Conservation (phyloP, 1,140 invertebrate species). For the Bacillus rossius region DNA sequence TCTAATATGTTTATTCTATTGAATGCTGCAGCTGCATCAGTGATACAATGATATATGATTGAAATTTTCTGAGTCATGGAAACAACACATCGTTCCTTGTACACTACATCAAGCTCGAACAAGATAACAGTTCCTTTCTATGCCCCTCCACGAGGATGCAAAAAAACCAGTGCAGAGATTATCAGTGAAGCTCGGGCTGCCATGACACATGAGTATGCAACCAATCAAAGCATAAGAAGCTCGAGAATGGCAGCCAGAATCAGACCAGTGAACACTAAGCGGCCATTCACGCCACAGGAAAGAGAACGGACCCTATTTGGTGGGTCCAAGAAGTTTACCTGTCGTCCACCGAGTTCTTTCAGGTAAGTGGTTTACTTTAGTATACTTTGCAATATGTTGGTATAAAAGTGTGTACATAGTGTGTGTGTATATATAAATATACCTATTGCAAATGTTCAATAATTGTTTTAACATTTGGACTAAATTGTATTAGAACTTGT, state of each 20-base stretch:
- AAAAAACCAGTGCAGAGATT: constrained; percentile 67
- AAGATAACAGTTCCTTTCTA: constrained; percentile 38
- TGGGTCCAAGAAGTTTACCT: constrained; percentile 44
- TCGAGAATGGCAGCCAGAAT: constrained; percentile 1
- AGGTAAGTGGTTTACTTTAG: constrained; percentile 47
- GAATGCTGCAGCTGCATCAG: too few species aligned
- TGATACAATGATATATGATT: too few species aligned
- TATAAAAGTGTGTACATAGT: too few species aligned
- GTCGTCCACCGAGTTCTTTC: constrained; percentile 70
- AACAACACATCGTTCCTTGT: constrained; percentile 1
- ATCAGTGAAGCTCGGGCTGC: constrained; percentile 68
- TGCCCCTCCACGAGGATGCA: constrained; percentile 40
- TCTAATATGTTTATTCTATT: too few species aligned
- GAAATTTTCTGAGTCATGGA: neutral
- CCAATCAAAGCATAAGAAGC: neutral
- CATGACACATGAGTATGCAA: constrained; percentile 31
- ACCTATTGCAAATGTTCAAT: too few species aligned
- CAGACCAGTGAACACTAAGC: constrained; percentile 58
- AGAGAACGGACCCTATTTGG: constrained; percentile 66
- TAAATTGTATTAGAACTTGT: too few species aligned
- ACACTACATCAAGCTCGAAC: neutral
- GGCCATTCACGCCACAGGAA: constrained; percentile 75
- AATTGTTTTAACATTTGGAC: too few species aligned
- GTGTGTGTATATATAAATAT: too few species aligned
- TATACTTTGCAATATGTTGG: too few species aligned